phyloP scores from a whole-genome alignment of 2,888 invertebrate genomes.

The Drosophila neotestacea region DNA sequence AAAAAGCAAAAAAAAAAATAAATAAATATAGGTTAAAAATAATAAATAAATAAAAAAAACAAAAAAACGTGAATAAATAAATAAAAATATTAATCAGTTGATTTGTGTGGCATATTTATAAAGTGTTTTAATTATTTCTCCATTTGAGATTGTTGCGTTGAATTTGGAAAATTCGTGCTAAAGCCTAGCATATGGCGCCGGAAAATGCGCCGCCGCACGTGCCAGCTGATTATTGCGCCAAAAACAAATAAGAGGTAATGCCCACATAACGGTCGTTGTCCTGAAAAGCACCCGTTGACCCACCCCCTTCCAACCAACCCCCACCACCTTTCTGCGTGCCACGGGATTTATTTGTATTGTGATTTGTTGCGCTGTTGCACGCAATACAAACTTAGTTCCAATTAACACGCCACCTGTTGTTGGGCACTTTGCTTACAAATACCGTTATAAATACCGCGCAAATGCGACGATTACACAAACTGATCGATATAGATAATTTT shows the following conservation, averaged over 20 bases:
- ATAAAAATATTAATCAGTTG: background rate
- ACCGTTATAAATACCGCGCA: slow-evolving; percentile 25
- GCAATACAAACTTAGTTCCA: slow-evolving; percentile 46
- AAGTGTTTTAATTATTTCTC: background rate
- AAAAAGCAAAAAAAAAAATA: background rate
- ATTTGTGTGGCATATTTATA: background rate
- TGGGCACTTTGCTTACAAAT: slow-evolving; percentile 12
- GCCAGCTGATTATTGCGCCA: slow-evolving; percentile 63
- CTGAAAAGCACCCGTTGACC: background rate
- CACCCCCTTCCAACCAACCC: background rate
- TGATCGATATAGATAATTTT: slow-evolving; percentile 50
- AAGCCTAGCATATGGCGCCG: slow-evolving; percentile 58
- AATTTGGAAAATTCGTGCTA: background rate
- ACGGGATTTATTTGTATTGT: slow-evolving; percentile 12
- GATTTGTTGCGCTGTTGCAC: slow-evolving; percentile 59
- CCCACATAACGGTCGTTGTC: slow-evolving; percentile 20
- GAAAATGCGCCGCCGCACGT: slow-evolving; percentile 67
- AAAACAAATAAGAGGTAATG: slow-evolving; percentile 55
- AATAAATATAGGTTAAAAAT: background rate
- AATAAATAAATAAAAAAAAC: background rate
- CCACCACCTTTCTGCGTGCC: background rate
- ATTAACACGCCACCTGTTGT: slow-evolving; percentile 66
- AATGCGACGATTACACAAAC: slow-evolving; percentile 15
- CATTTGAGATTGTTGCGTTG: background rate
- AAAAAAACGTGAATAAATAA: background rate